Conservation (phyloP, 2,888 invertebrate species). For the Conistra vaccinii region DNA sequence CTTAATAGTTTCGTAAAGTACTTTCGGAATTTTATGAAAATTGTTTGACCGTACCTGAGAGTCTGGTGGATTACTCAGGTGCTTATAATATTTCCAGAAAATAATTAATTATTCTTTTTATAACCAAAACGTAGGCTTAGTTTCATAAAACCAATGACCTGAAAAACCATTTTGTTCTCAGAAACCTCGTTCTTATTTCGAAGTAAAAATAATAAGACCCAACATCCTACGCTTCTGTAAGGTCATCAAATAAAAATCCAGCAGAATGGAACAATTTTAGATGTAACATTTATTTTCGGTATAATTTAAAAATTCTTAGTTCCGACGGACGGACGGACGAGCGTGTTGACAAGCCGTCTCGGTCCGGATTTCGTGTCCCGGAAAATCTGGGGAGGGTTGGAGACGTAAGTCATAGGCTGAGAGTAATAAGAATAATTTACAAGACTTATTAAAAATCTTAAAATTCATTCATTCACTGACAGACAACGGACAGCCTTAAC, state of each 20-base stretch:
- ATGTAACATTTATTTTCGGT: conserved; percentile 64
- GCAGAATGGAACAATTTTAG: conserved; percentile 54
- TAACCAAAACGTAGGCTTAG: neutral
- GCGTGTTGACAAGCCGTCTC: conserved; percentile 68
- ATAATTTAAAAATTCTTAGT: conserved; percentile 67
- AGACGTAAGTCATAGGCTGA: conserved; percentile 51
- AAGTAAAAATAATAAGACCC: conserved; percentile 22
- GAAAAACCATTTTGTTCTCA: conserved; percentile 7
- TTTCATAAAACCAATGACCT: conserved; percentile 10
- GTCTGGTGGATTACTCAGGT: conserved; percentile 1
- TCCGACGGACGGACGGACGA: conserved; percentile 58
- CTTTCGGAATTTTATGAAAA: conserved; percentile 13
- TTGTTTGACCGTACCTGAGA: neutral
- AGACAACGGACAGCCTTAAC: neutral
- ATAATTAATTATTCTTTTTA: conserved; percentile 27
- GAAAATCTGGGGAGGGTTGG: conserved; percentile 59
- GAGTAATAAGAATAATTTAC: neutral
- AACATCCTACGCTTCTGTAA: conserved; percentile 1
- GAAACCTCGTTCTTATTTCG: neutral
- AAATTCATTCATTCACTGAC: neutral
- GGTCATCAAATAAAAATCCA: conserved; percentile 39
- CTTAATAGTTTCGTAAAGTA: conserved; percentile 23
- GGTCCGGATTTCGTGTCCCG: conserved; percentile 67
- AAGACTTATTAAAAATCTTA: neutral
- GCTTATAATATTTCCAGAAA: conserved; percentile 13